Base-by-base conservation (phyloP, 2,797 vertebrate species). In the Diglossa cyanea region DNA sequence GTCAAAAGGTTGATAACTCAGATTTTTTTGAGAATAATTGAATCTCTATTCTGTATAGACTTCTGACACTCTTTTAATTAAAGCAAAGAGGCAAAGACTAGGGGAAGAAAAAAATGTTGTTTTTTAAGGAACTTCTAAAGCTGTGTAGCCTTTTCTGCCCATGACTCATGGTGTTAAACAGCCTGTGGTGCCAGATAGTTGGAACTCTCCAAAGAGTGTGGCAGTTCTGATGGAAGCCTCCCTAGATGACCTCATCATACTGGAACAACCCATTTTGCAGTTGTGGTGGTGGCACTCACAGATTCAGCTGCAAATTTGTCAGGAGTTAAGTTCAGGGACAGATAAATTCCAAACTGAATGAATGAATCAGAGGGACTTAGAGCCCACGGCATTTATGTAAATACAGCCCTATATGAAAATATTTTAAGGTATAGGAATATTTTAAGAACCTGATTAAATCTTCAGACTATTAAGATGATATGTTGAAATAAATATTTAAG, bases 41-140 rank as follows among this genome's bases (percentile, higher is more conserved):
- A 48, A 42, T 66, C 31, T 72, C 16, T 83, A 78, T 24, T 28
- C 35, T 39, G 28, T 7, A 39, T 62, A 82, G 45, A n/a, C 51
- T 61, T 39, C 42, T 74, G 68, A 42, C 14, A 30, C 44, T 50
- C 21, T 63, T 73, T 74, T 76, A 60, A 60, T 85, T 80, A 48
- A 48, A 84, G 13, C 11, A 74, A 47, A 35, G 20, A 48, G 7
- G 25, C 13, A 53, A 77, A 68, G 53, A 54, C 25, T 19, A 51
- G 21, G 1, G 7, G 10, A 28, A 39, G 4, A 31, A 65, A 67
- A 55, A 33, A 20, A 1, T 3, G 1, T 7, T 75, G 18, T 8
- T 45, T 70, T 91, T 50, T 53, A 62, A 51, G 53, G 37, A 89
- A 26, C 7, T 13, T 63, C 10, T 26, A 48, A 57, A 47, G 11